Conservation (phyloP, 2,113 vertebrate species). For the Setophaga kirtlandii region DNA sequence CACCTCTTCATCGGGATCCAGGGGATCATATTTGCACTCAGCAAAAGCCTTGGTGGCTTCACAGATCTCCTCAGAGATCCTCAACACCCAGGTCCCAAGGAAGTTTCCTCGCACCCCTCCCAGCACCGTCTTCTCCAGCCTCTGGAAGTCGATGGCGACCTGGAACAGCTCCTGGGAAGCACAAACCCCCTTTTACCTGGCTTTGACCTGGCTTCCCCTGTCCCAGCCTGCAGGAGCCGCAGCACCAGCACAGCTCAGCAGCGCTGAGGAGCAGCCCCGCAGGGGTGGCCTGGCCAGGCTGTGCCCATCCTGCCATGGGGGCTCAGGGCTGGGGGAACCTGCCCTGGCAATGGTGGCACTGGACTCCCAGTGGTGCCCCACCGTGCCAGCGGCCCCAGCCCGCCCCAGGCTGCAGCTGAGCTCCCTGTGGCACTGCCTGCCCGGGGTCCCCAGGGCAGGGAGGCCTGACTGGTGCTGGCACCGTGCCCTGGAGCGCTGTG, state of each 20-base stretch:
- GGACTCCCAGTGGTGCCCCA: neutral
- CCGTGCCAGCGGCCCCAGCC: rapidly evolving
- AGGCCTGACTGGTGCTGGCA: neutral
- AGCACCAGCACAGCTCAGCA: neutral
- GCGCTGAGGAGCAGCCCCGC: neutral
- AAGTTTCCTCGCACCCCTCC: slow-evolving; percentile 71
- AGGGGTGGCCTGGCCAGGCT: rapidly evolving
- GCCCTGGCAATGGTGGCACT: neutral
- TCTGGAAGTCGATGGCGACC: slow-evolving; percentile 66
- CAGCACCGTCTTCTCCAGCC: slow-evolving; percentile 75
- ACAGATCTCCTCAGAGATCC: slow-evolving; percentile 73
- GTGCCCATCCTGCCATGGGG: rapidly evolving
- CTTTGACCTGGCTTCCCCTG: rapidly evolving
- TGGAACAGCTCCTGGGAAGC: slow-evolving; percentile 72
- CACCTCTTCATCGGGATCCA: slow-evolving; percentile 74
- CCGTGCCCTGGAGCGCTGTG: neutral
- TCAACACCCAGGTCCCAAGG: slow-evolving; percentile 47
- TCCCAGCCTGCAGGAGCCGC: neutral
- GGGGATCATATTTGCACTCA: slow-evolving; percentile 73
- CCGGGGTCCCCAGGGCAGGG: too few species aligned
- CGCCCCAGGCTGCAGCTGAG: rapidly evolving
- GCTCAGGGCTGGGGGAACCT: neutral
- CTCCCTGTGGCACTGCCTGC: rapidly evolving
- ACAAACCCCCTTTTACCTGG: neutral
- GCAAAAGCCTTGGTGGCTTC: slow-evolving; percentile 73